Base-by-base conservation (phyloP, 2,113 vertebrate species). In the Nettapus auritus region DNA sequence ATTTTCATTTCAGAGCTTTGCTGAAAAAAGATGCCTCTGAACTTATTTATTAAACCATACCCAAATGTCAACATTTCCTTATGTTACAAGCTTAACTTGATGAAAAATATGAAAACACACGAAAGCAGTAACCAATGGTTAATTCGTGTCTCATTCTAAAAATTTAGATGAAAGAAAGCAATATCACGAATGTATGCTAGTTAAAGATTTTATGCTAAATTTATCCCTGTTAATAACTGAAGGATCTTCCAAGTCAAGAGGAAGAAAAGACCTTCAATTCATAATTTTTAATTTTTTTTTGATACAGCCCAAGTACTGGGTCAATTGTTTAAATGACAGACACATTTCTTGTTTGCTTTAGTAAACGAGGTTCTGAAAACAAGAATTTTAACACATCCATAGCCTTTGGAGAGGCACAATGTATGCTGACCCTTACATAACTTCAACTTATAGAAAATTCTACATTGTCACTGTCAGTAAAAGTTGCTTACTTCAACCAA, bases 191-290 rank as follows among this genome's bases (percentile, higher is more conserved):
- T 77, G 26, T 77, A 86, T 31, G 46, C 48, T 88, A 83, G 60
- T 11, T 64, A 67, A 84, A 92, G 33, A 82, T 84, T 76, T 60
- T 56, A n/a, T 78, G 50, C 63, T 84, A 90, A 73, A 73, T 85
- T 92, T 84, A 76, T 84, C 66, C 70, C 57, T 79, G 46, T 38
- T 71, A 94, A 89, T 79, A 89, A 76, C 62, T 71, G 75, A 84
- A 87, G 81, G 78, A 92, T 86, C 77, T 68, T 75, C 67, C 50
- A 46, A 33, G 53, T 82, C 48, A 82, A 75, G 76, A 76, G 5
- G 34, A 31, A 75, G 38, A 38, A 81, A 82, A 75, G 63, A 31
- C 11, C 62, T 71, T 93, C 74, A 66, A 64, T 66, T 87, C 23
- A 33, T 71, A 28, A 33, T 82, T 84, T 86, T 33, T 90, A 52